Evolutionary conservation across 1,140 invertebrate genomes (phyloP), one percentile per base, ranked within the genome.

Genomic region (Brachionus asplanchnoidis): DNA sequence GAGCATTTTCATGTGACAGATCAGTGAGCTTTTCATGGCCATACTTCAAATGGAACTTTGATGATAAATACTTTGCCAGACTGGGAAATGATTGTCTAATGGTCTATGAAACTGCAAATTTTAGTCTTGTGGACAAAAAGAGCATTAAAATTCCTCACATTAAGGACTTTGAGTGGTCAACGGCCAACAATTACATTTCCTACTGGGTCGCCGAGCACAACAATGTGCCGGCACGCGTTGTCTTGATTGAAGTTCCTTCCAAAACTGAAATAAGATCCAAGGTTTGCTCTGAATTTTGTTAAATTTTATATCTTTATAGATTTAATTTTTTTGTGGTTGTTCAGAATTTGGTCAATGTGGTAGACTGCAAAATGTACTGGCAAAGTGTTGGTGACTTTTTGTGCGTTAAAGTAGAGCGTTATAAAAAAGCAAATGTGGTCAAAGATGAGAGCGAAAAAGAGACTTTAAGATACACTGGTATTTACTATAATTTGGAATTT

Each of bases 401-500:
- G 14, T 98, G 97, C 88, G 97, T 99, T 0, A 98, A 99, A 92
- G 97, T 99, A 0, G 97, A 99, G 90, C 93, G 97, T 14, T 99
- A 98, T 89, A 93, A 94, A 3, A 99, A 98, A 91, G 92, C 94
- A n/a, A 90, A 96, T 93, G 56, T 84, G 17, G 82, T 70, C 1
- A 91, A 97, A 94, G 90, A 96, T 93, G 91, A 95, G 17, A 60
- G 23, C 91, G 89, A 90, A 50, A 88, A 96, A 86, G 92, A 93
- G 80, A 70, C 17, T 86, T 86, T 90, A 26, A 53, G 79, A 26
- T 91, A 50, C 86, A 94, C 5, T 93, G 96, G 97, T 86, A 95
- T 98, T 92, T 97, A 97, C 87, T 98, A 96, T 90, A 99, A 99
- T 89, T 97, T 99, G 91, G 97, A 99, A 91, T 95, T 99, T 85